Evolutionary conservation across 2,797 vertebrate genomes (phyloP).

Genomic region (Menidia menidia): DNA sequence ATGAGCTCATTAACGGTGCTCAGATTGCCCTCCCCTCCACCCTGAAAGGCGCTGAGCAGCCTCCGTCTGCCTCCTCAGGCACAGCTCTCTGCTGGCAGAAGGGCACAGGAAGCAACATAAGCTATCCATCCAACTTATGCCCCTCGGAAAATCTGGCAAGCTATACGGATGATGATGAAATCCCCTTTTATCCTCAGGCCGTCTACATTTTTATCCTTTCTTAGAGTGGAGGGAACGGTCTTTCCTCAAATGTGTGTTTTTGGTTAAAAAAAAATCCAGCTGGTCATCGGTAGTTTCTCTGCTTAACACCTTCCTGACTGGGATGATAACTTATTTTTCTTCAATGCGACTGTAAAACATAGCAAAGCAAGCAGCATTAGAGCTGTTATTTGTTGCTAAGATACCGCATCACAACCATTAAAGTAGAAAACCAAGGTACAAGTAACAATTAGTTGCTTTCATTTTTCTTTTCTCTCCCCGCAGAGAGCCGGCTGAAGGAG

Average conservation of each 20-base stretch:
- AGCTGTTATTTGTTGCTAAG: slow-evolving; percentile 68
- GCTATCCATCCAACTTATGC: slow-evolving; percentile 59
- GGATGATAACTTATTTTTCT: slow-evolving; percentile 42
- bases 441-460: slow-evolving; percentile 44
- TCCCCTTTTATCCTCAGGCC: slow-evolving; percentile 57
- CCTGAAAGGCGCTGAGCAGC: slow-evolving; percentile 58
- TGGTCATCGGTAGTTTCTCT: slow-evolving; percentile 43
- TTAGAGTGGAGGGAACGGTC: slow-evolving; percentile 39
- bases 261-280: slow-evolving; percentile 51
- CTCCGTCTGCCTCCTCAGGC: slow-evolving; percentile 68
- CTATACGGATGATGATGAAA: slow-evolving; percentile 44
- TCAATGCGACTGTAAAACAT: slow-evolving; percentile 24
- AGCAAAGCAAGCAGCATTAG: slow-evolving; percentile 41
- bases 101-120: slow-evolving; percentile 63
- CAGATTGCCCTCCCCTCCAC: slow-evolving; percentile 62
- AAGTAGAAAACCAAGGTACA: slow-evolving; percentile 47
- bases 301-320: slow-evolving; percentile 37
- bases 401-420: slow-evolving; percentile 45
- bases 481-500: slow-evolving; percentile 84
- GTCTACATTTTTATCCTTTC: slow-evolving; percentile 45
- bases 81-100: slow-evolving; percentile 55
- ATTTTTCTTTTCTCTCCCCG: slow-evolving; percentile 40
- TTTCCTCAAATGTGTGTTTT: slow-evolving; percentile 41
- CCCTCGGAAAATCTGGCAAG: slow-evolving; percentile 65
- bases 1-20: slow-evolving; percentile 79